A percentile compares a stretch with the other conserved stretches of the same genome.
phyloP scores from a whole-genome alignment of 35 echinoderm and acorn worm species.

The Lytechinus variegatus region DNA sequence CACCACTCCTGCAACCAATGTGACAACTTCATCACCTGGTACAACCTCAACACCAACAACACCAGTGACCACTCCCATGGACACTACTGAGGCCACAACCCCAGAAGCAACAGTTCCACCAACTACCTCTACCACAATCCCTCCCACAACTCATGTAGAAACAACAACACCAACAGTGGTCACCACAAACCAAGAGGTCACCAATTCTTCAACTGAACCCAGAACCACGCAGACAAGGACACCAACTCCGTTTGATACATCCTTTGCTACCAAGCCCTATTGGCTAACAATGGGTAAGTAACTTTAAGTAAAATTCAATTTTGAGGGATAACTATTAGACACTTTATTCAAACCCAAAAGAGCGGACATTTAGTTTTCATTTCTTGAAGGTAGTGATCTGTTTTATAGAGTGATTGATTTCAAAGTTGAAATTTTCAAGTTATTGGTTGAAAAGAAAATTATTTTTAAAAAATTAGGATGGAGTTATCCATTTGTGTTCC shows the following conservation, averaged over 20 bases:
- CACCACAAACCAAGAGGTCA: background rate
- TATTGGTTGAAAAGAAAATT: too few relatives aligned
- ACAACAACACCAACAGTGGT: background rate
- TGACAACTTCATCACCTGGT: background rate
- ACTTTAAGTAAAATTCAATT: background rate
- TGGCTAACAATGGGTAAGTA: conserved; percentile 34
- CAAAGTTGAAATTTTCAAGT: too few relatives aligned
- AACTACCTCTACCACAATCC: background rate
- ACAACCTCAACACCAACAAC: background rate
- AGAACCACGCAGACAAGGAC: background rate
- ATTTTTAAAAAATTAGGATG: too few relatives aligned
- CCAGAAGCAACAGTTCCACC: background rate
- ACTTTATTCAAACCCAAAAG: too few relatives aligned
- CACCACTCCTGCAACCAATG: background rate
- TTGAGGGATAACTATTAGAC: too few relatives aligned
- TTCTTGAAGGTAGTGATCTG: too few relatives aligned
- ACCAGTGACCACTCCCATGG: background rate
- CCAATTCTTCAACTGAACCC: background rate
- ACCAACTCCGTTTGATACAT: conserved; percentile 37
- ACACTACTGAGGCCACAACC: background rate
- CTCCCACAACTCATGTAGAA: background rate
- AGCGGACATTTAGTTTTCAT: too few relatives aligned
- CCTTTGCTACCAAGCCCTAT: conserved; percentile 29
- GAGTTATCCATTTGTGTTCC: too few relatives aligned
- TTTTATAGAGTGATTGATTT: too few relatives aligned